Evolutionary conservation across 2,797 vertebrate species (phyloP).

Genomic region (Rallus crepitans): DNA sequence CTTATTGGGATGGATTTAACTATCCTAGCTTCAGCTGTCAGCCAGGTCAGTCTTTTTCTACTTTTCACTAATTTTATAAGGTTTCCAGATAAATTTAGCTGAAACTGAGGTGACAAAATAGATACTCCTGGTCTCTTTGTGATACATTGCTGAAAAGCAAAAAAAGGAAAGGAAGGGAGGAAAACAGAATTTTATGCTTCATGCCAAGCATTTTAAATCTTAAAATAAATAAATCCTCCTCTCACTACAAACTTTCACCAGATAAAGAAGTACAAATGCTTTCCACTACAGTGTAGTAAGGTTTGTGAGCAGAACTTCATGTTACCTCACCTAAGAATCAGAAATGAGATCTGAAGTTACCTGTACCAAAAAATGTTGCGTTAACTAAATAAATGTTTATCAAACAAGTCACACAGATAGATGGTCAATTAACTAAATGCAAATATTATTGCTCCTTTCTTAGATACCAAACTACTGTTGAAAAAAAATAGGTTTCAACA

Average conservation of each 20-base stretch:
- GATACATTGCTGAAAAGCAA: background rate
- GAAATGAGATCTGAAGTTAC: background rate
- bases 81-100: background rate
- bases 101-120: background rate
- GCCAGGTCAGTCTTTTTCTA: background rate
- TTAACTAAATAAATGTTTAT: background rate
- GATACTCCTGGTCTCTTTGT: background rate
- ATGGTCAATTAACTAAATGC: background rate
- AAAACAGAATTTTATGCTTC: background rate
- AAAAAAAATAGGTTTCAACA: background rate
- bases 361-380: background rate
- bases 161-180: background rate
- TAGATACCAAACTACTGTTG: background rate
- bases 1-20: background rate
- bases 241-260: background rate
- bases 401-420: background rate
- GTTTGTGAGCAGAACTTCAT: background rate
- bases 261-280: background rate
- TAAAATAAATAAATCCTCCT: fast-evolving
- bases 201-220: background rate
- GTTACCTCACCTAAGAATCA: background rate
- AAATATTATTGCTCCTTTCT: background rate
- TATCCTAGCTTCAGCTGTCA: background rate
- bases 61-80: background rate
- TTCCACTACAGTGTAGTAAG: background rate